These are phyloP conservation scores for Drosophila stalkeri DNA, from an alignment of 2,888 invertebrate species.

Conservation along the genomic window DNA sequence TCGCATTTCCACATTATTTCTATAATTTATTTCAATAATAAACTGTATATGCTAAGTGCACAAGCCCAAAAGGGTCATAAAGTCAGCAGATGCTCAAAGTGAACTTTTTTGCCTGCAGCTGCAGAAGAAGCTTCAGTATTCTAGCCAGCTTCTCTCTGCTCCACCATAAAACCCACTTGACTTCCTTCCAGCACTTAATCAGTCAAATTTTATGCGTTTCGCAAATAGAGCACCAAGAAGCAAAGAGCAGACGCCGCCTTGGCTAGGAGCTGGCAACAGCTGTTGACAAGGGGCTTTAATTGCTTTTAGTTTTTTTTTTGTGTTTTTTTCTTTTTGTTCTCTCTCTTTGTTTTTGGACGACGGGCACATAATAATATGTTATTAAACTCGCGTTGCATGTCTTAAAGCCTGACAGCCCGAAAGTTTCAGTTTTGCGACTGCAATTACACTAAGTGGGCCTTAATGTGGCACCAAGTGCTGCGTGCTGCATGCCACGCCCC, in stretches of 20 bases:
- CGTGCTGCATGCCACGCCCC: neutral
- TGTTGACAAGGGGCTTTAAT: constrained; percentile 71
- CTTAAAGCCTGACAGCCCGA: constrained; percentile 42
- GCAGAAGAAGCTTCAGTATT: constrained; percentile 29
- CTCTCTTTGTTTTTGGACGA: constrained; percentile 3
- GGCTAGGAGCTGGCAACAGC: constrained; percentile 48
- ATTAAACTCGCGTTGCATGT: constrained; percentile 53
- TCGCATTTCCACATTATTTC: neutral
- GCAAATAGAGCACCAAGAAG: constrained; percentile 35
- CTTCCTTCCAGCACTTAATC: constrained; percentile 70
- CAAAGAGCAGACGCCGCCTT: neutral
- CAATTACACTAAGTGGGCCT: constrained; percentile 77
- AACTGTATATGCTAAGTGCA: neutral
- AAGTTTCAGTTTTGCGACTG: constrained; percentile 44
- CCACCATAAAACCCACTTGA: constrained; percentile 38
- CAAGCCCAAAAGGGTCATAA: neutral
- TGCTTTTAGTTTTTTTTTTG: constrained; percentile 60
- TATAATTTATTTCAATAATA: neutral
- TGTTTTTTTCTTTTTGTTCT: neutral
- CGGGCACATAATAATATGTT: constrained; percentile 46
- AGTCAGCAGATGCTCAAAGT: constrained; percentile 26
- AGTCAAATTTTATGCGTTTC: constrained; percentile 66
- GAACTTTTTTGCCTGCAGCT: constrained; percentile 69
- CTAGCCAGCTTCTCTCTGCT: neutral
- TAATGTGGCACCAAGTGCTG: constrained; percentile 64